These are phyloP conservation scores for Carassius gibelio DNA, from an alignment of 2,113 vertebrate genomes.

Conservation along the genomic window DNA sequence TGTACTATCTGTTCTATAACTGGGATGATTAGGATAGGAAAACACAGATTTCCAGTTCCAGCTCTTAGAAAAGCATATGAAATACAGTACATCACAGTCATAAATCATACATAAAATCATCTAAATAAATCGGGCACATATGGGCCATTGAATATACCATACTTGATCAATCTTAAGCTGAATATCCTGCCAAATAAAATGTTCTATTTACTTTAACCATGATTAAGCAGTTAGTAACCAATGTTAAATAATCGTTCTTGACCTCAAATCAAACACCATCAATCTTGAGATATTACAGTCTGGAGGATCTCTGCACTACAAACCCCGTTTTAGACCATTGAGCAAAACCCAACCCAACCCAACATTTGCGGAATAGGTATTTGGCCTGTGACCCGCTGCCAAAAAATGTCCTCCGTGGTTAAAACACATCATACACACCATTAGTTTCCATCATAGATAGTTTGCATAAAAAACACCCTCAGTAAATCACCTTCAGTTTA, in stretches of 20 bases:
- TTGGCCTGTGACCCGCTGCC: constrained; percentile 6
- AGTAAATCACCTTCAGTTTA: background rate
- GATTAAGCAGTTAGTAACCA: constrained; percentile 21
- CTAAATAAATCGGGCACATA: constrained; percentile 27
- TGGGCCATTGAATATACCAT: background rate
- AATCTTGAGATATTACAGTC: constrained; percentile 45
- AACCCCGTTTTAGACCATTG: constrained; percentile 37
- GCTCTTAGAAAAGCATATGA: constrained; percentile 14
- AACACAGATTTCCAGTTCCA: background rate
- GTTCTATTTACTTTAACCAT: constrained; percentile 30
- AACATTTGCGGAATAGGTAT: constrained; percentile 18
- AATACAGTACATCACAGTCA: constrained; percentile 18
- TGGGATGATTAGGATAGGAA: background rate
- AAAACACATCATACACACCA: background rate
- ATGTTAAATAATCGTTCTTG: constrained; percentile 32
- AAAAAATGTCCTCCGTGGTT: constrained; percentile 16
- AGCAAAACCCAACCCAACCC: background rate
- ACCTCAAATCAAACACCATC: constrained; percentile 41
- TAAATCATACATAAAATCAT: constrained; percentile 25
- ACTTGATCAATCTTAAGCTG: background rate
- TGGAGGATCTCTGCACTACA: constrained; percentile 10
- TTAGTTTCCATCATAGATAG: background rate
- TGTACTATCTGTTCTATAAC: background rate
- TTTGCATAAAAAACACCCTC: background rate
- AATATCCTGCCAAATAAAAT: constrained; percentile 42